Base-by-base conservation (phyloP, 2,888 invertebrate genomes). In the Exocentrus adspersus region DNA sequence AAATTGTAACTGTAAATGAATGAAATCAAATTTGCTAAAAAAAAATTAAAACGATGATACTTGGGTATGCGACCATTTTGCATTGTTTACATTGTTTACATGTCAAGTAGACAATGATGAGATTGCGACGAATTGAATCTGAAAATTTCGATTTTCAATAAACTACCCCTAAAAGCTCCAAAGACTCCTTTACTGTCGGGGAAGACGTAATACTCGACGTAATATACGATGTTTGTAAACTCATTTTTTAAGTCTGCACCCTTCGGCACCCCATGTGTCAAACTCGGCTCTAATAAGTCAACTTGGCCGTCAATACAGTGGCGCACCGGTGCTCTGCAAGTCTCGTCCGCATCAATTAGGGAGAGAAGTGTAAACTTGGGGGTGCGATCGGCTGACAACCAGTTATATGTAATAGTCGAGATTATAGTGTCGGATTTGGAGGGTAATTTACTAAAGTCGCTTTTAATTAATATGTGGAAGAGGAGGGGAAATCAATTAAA, bases 201-300 rank as follows among this genome's bases (percentile, higher is more conserved):
- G 28, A 24, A 21, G 14, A 24, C 48, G 52, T 58, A 57, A 61
- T 57, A 51, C 42, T 43, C 53, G 53, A 54, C 10, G 62, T 60
- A 68, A 68, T 66, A 59, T 43, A 43, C 48, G 71, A 69, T 77
- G 78, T 79, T 79, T 77, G 78, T 76, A 77, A 76, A 77, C 77
- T 79, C 78, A 80, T 80, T 80, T 80, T 80, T 80, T 79, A 79
- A 75, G 77, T 75, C 75, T 60, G 64, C 70, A 74, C 77, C 77
- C 66, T 78, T 79, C 77, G 75, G 72, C 80, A 80, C 79, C 80
- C 81, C 81, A 82, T 82, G 79, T 81, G 81, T 82, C 81, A 80
- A 81, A 79, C 77, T 77, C 77, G 72, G 68, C 69, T 76, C 78
- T 81, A 82, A 82, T 82, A 81, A 82, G 80, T 81, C 80, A 77